These are phyloP conservation scores for Microdon myrmicae DNA, from an alignment of 2,888 invertebrate species.

Conservation along the genomic window DNA sequence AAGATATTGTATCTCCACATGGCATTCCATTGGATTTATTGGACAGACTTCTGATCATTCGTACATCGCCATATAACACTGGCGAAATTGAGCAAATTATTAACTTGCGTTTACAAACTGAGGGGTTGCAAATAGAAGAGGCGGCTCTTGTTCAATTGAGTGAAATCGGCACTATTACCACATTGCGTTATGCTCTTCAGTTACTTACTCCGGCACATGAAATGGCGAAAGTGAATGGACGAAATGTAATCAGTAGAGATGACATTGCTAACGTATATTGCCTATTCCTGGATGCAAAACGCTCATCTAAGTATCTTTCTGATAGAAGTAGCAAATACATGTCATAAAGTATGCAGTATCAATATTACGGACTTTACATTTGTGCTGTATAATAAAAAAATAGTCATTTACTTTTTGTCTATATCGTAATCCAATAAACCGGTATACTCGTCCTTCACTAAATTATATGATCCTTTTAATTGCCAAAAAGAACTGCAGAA, in stretches of 20 bases:
- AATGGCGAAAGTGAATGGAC: constrained; percentile 88
- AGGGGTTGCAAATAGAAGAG: constrained; percentile 86
- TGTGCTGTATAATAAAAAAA: too few species aligned
- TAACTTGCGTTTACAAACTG: constrained; percentile 88
- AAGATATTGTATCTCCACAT: constrained; percentile 89
- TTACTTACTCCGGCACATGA: constrained; percentile 91
- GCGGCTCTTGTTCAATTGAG: constrained; percentile 82
- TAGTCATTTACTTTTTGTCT: too few species aligned
- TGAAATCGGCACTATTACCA: constrained; percentile 86
- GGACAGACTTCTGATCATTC: constrained; percentile 92
- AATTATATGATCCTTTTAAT: too few species aligned
- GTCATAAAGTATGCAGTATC: constrained; percentile 78
- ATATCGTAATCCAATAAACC: too few species aligned
- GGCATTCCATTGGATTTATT: constrained; percentile 96
- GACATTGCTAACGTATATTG: constrained; percentile 87
- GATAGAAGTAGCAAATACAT: constrained; percentile 92
- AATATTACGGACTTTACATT: too few species aligned
- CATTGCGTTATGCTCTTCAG: constrained; percentile 91
- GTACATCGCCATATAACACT: constrained; percentile 87
- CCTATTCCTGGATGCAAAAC: constrained; percentile 95
- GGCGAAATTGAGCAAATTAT: constrained; percentile 80
- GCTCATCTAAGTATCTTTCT: constrained; percentile 91
- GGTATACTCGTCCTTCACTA: too few species aligned
- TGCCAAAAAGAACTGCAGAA: too few species aligned
- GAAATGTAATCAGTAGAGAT: constrained; percentile 77